Evolutionary conservation across 2,888 invertebrate genomes (phyloP).

Genomic region (Leptinotarsa haldemani): DNA sequence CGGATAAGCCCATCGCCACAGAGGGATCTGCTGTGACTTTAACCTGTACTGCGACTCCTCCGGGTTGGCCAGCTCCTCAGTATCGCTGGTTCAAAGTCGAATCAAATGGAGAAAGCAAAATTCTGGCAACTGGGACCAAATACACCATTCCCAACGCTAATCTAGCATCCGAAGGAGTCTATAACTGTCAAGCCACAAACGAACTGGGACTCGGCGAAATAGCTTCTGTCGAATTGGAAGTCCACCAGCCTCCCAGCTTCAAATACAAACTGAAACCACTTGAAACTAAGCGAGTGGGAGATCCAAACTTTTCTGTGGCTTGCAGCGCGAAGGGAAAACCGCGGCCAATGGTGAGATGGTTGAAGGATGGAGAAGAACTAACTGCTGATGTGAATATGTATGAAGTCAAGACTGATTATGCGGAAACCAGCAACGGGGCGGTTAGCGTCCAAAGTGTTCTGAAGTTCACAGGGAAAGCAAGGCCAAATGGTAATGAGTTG

Average conservation of each 20-base stretch:
- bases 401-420: slow-evolving; percentile 83
- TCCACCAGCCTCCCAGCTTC: slow-evolving; percentile 89
- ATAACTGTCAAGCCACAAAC: slow-evolving; percentile 91
- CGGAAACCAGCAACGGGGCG: slow-evolving; percentile 82
- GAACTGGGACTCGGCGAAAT: slow-evolving; percentile 88
- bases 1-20: slow-evolving; percentile 85
- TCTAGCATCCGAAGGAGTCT: slow-evolving; percentile 87
- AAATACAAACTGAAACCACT: slow-evolving; percentile 85
- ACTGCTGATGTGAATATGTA: slow-evolving; percentile 82
- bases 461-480: slow-evolving; percentile 81
- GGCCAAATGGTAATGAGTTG: slow-evolving; percentile 81
- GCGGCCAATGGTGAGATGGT: slow-evolving; percentile 84
- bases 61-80: slow-evolving; percentile 92
- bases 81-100: slow-evolving; percentile 91
- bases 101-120: slow-evolving; percentile 73
- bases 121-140: slow-evolving; percentile 82
- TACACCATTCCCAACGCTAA: slow-evolving; percentile 89
- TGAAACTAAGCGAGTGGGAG: slow-evolving; percentile 80
- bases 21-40: slow-evolving; percentile 86
- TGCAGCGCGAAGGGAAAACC: slow-evolving; percentile 93
- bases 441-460: slow-evolving; percentile 86
- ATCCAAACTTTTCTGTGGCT: slow-evolving; percentile 81
- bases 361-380: slow-evolving; percentile 86
- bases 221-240: slow-evolving; percentile 85
- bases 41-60: slow-evolving; percentile 87